Evolutionary conservation across 2,888 invertebrate genomes (phyloP), one percentile per base, ranked within the genome.

Genomic region (Punctoribates punctum): DNA sequence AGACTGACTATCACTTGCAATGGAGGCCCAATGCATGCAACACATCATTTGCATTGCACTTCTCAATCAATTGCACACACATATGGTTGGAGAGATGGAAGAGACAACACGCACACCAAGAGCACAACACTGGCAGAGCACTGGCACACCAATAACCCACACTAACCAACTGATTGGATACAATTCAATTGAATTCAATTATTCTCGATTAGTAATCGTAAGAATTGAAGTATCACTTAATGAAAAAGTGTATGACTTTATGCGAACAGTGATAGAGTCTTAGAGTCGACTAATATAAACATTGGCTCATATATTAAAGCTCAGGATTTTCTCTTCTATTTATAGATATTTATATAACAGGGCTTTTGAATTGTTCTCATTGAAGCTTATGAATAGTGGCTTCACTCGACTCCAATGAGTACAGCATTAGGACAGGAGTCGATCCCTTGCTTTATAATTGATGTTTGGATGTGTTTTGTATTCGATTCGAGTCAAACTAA

Each of bases 191-290:
- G 17, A 67, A 67, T 67, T 67, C 67, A 67, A 67, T 67, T 67
- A 67, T n/a, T 34, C 13, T 17, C 38, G 34, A 67, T 67, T 67
- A 67, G 67, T 67, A 67, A 67, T 67, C 67, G 34, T 38, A n/a
- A 67, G 67, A 67, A 67, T 38, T 67, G 38, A 67, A 67, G 67
- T 67, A 67, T 67, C 67, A 20, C 67, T 38, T 67, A 67, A 67
- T 67, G 67, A 38, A 67, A 38, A 67, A 67, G 8, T 20, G 17
- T 67, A 29, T 15, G 67, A 8, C 29, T 38, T 67, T 54, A 54
- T 34, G 38, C 20, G 38, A 67, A 20, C 67, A 38, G 34, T 67
- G 3, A 8, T 29, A 29, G 15, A 62, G 15, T 6, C 54, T 54
- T 6, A 60, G 8, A 34, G 34, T 34, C 34, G 34, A 34, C 34